phyloP scores from a whole-genome alignment of 2,888 invertebrate genomes.

The Electrophaes corylata region DNA sequence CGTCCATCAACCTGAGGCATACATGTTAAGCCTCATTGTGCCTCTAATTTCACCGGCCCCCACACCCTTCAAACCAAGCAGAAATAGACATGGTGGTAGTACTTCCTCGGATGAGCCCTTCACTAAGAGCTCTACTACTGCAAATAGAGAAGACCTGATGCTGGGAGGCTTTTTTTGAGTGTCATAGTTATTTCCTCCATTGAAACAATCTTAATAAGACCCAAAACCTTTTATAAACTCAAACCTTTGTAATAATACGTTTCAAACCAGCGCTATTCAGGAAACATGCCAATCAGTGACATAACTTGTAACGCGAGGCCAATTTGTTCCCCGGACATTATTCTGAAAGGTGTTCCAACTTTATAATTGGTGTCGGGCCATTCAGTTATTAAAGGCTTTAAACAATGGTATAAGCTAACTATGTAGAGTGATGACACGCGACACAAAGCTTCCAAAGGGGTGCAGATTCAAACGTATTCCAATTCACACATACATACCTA shows the following conservation, averaged over 20 bases:
- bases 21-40: too few species aligned
- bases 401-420: constrained; percentile 21
- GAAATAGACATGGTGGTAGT: too few species aligned
- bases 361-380: constrained; percentile 59
- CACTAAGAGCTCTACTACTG: too few species aligned
- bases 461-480: constrained; percentile 9
- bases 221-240: constrained; percentile 22
- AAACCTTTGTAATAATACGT: constrained; percentile 37
- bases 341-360: constrained; percentile 27
- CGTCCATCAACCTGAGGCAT: too few species aligned
- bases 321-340: constrained; percentile 44
- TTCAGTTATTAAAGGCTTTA: constrained; percentile 33
- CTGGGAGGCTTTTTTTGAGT: neutral
- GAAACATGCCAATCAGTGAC: constrained; percentile 44
- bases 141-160: too few species aligned
- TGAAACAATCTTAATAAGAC: constrained; percentile 14
- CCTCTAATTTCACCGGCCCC: too few species aligned
- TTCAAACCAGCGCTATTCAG: constrained; percentile 33
- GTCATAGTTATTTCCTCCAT: neutral
- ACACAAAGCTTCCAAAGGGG: constrained; percentile 21
- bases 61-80: too few species aligned
- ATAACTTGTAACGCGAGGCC: constrained; percentile 36
- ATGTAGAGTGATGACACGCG: constrained; percentile 19
- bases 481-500: constrained; percentile 9
- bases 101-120: too few species aligned